Percentiles rank a stretch among this genome's conserved stretches.
These are phyloP conservation scores for Cephus cinctus DNA, from an alignment of 1,140 invertebrate species.

Conservation along the genomic window DNA sequence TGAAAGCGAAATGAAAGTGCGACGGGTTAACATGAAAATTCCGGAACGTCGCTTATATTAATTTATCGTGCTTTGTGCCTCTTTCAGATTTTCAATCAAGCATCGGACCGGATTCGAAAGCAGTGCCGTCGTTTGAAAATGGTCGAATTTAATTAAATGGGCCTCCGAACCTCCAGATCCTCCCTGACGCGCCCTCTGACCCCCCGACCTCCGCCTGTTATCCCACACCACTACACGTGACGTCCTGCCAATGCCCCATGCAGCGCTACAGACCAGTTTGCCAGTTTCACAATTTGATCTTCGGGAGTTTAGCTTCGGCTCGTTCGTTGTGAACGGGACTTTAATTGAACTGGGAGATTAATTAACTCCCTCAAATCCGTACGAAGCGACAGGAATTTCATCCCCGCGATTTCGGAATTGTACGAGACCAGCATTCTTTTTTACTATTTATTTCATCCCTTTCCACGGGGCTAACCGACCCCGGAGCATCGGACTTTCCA, in stretches of 20 bases:
- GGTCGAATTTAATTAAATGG: conserved; percentile 54
- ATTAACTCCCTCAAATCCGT: conserved; percentile 43
- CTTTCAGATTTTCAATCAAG: too few species aligned
- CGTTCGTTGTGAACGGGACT: conserved; percentile 39
- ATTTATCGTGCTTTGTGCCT: too few species aligned
- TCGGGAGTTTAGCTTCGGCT: conserved; percentile 36
- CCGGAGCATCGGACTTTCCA: too few species aligned
- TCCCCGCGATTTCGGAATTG: conserved; percentile 27
- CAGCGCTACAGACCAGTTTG: conserved; percentile 28
- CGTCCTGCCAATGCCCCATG: conserved; percentile 10
- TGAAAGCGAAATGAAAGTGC: too few species aligned
- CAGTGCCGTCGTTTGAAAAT: conserved; percentile 34
- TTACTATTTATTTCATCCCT: too few species aligned
- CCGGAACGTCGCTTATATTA: too few species aligned
- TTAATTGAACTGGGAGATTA: conserved; percentile 49
- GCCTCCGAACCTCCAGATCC: conserved; percentile 9
- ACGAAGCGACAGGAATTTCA: conserved; percentile 23
- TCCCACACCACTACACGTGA: not conserved
- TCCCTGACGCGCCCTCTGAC: conserved; percentile 15
- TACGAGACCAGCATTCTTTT: too few species aligned
- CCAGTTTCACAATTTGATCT: conserved; percentile 45
- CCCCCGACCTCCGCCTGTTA: conserved; percentile 6
- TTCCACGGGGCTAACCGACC: too few species aligned
- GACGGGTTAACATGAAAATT: too few species aligned
- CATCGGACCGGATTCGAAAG: too few species aligned